Percentiles rank a stretch among this genome's conserved stretches.
Evolutionary conservation across 2,113 vertebrate species (phyloP).

Genomic region (Poicephalus gulielmi): DNA sequence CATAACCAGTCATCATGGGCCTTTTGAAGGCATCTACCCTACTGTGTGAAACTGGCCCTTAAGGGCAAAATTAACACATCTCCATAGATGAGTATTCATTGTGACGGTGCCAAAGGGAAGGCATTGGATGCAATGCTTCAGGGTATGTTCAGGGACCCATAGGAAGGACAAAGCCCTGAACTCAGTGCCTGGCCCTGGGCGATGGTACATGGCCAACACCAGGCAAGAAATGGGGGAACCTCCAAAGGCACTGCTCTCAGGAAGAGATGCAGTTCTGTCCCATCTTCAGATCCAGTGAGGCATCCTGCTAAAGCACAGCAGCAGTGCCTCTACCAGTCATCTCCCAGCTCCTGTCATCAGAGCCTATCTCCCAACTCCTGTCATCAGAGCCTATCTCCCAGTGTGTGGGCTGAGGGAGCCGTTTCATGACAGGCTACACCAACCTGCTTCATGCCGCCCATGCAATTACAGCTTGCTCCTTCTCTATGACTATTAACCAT

Average conservation of each 20-base stretch:
- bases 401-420: neutral
- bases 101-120: neutral
- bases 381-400: neutral
- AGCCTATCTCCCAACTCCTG: neutral
- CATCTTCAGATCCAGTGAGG: accelerated
- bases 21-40: neutral
- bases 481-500: neutral
- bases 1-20: accelerated
- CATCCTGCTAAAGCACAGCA: neutral
- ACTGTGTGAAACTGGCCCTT: neutral
- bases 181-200: neutral
- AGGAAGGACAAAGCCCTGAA: neutral
- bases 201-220: neutral
- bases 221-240: neutral
- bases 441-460: neutral
- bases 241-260: neutral
- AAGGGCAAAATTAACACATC: neutral
- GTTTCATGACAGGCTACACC: neutral
- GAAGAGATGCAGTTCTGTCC: neutral
- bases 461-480: neutral
- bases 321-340: neutral
- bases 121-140: neutral
- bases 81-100: neutral
- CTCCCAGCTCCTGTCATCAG: neutral
- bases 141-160: neutral